Conservation (phyloP, 2,888 invertebrate species). For the Amiota communis region DNA sequence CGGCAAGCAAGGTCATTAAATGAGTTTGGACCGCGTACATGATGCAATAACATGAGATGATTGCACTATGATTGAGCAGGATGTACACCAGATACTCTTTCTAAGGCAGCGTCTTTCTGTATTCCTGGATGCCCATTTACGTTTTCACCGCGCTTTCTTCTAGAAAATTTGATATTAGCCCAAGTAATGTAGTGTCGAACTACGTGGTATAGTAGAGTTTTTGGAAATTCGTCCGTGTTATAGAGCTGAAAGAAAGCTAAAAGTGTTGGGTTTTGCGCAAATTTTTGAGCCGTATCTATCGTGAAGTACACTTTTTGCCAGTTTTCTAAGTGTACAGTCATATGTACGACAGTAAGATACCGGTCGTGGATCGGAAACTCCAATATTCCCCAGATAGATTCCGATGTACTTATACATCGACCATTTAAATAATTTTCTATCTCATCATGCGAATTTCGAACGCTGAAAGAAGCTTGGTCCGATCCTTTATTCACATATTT, state of each 20-base stretch:
- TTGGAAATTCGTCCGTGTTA: conserved; percentile 16
- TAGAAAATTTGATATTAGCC: conserved; percentile 17
- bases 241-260: too few relatives aligned
- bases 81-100: conserved; percentile 23
- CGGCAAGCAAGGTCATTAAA: conserved; percentile 21
- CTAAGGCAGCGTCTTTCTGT: conserved; percentile 24
- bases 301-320: conserved; percentile 28
- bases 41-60: conserved; percentile 18
- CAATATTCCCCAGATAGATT: too few relatives aligned
- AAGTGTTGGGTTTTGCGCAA: conserved; percentile 25
- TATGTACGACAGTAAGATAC: conserved; percentile 21
- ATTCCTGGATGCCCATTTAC: conserved; percentile 9
- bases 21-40: conserved; percentile 26
- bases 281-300: not conserved
- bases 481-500: too few relatives aligned
- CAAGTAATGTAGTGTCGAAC: conserved; percentile 21
- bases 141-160: conserved; percentile 23
- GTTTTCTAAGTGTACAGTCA: conserved; percentile 21
- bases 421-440: too few relatives aligned
- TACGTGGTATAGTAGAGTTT: too few relatives aligned
- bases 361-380: conserved; percentile 33
- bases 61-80: conserved; percentile 20
- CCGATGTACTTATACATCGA: too few relatives aligned
- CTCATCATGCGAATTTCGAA: too few relatives aligned
- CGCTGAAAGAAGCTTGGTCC: too few relatives aligned